Evolutionary conservation across 2,888 invertebrate genomes (phyloP).

Genomic region (Phortica magna): DNA sequence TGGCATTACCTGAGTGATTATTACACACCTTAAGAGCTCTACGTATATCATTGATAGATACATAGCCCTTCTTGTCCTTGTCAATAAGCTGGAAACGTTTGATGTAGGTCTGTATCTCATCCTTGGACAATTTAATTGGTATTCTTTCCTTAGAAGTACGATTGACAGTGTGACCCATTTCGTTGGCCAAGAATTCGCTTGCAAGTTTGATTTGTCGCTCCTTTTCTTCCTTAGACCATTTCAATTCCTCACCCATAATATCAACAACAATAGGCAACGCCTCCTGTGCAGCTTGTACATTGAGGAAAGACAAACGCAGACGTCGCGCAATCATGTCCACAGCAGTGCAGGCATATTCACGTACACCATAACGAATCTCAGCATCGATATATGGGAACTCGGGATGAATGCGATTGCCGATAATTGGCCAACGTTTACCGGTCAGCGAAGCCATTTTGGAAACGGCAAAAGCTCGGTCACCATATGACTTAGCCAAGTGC

Average conservation of each 20-base stretch:
- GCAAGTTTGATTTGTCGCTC: conserved; percentile 90
- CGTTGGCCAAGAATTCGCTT: conserved; percentile 90
- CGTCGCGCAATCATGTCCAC: conserved; percentile 98
- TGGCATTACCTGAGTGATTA: not conserved
- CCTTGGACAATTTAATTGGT: conserved; percentile 94
- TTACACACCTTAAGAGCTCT: conserved; percentile 92
- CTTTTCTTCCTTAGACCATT: conserved; percentile 90
- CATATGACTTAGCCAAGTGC: conserved; percentile 96
- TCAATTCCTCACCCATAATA: conserved; percentile 97
- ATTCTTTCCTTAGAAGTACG: conserved; percentile 90
- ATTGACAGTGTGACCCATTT: conserved; percentile 98
- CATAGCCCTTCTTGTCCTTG: conserved; percentile 97
- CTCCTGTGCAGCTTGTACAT: conserved; percentile 98
- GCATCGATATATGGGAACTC: conserved; percentile 99
- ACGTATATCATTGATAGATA: conserved; percentile 98
- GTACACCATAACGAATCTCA: conserved; percentile 93
- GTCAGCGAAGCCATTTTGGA: conserved; percentile 97
- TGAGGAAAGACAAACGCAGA: conserved; percentile 95
- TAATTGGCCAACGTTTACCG: conserved; percentile 98
- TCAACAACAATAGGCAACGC: conserved; percentile 94
- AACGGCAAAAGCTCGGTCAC: conserved; percentile 98
- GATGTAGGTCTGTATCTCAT: conserved; percentile 95
- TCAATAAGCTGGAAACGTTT: conserved; percentile 97
- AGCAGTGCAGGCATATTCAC: conserved; percentile 97
- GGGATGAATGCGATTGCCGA: conserved; percentile 96